phyloP scores from a whole-genome alignment of 2,888 invertebrate species.

The Sesia bembeciformis region DNA sequence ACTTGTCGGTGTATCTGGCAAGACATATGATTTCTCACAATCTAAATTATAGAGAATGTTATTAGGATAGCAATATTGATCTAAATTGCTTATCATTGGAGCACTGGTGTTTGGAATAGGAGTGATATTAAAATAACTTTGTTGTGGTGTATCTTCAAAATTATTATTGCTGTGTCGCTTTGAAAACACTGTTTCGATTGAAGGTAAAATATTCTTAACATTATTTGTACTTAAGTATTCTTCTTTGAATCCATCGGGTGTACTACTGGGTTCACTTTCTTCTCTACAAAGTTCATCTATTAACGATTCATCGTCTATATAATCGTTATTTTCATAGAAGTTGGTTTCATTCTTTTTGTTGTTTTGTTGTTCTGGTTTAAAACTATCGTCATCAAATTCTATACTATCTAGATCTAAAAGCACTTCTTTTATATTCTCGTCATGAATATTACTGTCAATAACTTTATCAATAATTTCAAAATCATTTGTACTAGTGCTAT shows the following conservation, averaged over 20 bases:
- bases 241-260: conserved; percentile 51
- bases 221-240: conserved; percentile 30
- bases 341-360: conserved; percentile 25
- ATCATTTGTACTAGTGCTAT: conserved; percentile 22
- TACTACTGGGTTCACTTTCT: conserved; percentile 48
- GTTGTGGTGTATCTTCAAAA: conserved; percentile 26
- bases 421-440: conserved; percentile 64
- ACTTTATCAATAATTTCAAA: conserved; percentile 57
- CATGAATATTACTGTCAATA: conserved; percentile 51
- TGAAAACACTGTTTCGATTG: conserved; percentile 63
- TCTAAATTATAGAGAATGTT: conserved; percentile 59
- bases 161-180: conserved; percentile 48
- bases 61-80: conserved; percentile 64
- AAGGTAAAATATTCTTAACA: conserved; percentile 42
- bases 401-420: conserved; percentile 57
- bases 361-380: conserved; percentile 25
- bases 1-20: conserved; percentile 63
- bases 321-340: conserved; percentile 41
- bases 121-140: conserved; percentile 16
- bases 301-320: conserved; percentile 63
- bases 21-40: conserved; percentile 40
- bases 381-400: conserved; percentile 50
- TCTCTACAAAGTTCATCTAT: conserved; percentile 66
- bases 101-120: conserved; percentile 18
- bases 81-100: conserved; percentile 43